phyloP scores from a whole-genome alignment of 2,113 vertebrate species.

The Heterochromis multidens region DNA sequence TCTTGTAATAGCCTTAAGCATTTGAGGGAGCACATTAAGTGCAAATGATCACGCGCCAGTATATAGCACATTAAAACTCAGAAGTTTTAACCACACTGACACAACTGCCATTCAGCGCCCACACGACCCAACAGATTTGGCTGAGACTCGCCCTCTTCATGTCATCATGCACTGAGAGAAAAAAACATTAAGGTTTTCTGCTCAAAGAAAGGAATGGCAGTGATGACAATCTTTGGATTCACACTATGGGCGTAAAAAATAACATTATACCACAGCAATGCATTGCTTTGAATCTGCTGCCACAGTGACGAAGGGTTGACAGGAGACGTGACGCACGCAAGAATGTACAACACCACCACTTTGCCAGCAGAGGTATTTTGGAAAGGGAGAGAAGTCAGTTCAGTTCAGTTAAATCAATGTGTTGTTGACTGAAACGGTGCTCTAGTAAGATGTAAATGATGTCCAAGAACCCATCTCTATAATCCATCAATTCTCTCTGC shows the following conservation, averaged over 20 bases:
- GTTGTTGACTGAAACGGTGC: neutral
- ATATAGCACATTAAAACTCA: neutral
- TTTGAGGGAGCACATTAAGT: neutral
- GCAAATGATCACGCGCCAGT: neutral
- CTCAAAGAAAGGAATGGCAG: neutral
- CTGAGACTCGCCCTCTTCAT: neutral
- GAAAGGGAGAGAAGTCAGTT: conserved; percentile 1
- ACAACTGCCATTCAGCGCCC: neutral
- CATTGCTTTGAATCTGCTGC: conserved; percentile 20
- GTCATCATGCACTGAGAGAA: neutral
- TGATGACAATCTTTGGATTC: conserved; percentile 19
- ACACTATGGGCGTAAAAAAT: neutral
- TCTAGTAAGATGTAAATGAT: conserved; percentile 3
- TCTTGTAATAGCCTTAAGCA: neutral
- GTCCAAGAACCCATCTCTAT: neutral
- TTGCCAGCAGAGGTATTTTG: conserved; percentile 18
- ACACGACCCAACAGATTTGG: neutral
- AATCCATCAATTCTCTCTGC: neutral
- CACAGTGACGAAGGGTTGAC: neutral
- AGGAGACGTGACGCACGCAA: conserved; percentile 26
- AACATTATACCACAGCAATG: neutral
- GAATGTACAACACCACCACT: neutral
- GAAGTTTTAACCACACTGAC: neutral
- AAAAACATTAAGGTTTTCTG: neutral
- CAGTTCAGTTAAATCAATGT: neutral